Evolutionary conservation across 2,797 vertebrate genomes (phyloP).

Genomic region (Pantherophis alleghaniensis): DNA sequence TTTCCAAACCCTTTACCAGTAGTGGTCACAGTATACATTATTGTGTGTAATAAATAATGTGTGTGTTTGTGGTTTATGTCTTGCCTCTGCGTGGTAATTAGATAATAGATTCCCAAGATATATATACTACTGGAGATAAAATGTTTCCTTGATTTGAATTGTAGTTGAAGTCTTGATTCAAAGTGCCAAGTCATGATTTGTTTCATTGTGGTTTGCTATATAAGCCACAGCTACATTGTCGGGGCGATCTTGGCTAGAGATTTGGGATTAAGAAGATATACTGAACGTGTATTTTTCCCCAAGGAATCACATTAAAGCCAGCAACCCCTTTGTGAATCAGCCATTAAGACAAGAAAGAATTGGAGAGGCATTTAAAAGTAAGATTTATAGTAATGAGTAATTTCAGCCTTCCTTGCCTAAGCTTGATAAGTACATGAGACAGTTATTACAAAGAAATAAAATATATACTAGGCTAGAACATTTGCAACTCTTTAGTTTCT

Average conservation of each 20-base stretch:
- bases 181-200: not conserved
- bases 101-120: not conserved
- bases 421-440: not conserved
- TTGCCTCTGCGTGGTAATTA: not conserved
- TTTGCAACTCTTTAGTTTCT: not conserved
- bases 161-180: not conserved
- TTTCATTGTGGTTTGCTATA: not conserved
- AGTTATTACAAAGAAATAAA: not conserved
- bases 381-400: not conserved
- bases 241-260: not conserved
- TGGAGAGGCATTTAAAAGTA: not conserved
- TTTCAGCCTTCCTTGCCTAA: not conserved
- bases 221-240: not conserved
- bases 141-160: not conserved
- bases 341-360: not conserved
- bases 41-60: not conserved
- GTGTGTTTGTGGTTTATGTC: not conserved
- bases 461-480: not conserved
- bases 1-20: not conserved
- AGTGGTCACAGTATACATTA: not conserved
- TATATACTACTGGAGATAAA: too few species aligned
- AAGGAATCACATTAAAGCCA: not conserved
- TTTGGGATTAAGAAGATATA: not conserved
- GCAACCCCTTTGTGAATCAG: not conserved
- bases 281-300: not conserved